Percentiles rank a stretch among this genome's conserved stretches.
Evolutionary conservation across 2,113 vertebrate genomes (phyloP).

Genomic region (Albula goreensis): DNA sequence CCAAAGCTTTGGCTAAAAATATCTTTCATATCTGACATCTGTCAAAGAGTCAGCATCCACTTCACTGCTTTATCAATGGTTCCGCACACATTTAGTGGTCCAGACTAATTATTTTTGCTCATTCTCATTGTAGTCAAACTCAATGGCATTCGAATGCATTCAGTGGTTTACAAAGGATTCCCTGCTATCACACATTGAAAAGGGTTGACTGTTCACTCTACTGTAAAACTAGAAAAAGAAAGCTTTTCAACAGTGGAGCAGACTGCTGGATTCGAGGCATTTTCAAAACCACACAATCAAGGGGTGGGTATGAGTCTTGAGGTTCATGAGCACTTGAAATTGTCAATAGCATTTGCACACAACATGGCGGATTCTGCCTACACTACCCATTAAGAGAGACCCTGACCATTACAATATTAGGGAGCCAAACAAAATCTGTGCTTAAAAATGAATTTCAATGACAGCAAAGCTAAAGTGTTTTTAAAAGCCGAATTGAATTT

Average conservation of each 20-base stretch:
- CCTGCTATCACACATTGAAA: not conserved
- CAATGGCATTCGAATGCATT: slow-evolving; percentile 40
- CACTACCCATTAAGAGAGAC: not conserved
- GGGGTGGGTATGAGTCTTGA: too few species aligned
- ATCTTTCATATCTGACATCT: slow-evolving; percentile 64
- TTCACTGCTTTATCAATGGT: slow-evolving; percentile 43
- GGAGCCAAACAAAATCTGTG: not conserved
- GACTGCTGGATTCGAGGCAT: not conserved
- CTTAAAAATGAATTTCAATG: too few species aligned
- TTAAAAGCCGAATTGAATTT: not conserved
- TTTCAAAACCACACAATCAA: not conserved
- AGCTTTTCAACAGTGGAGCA: slow-evolving; percentile 44
- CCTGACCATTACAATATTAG: not conserved
- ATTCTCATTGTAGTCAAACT: slow-evolving; percentile 50
- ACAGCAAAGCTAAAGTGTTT: not conserved
- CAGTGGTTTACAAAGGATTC: not conserved
- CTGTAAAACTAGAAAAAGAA: slow-evolving; percentile 51
- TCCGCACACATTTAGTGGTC: slow-evolving; percentile 54
- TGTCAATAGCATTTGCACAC: not conserved
- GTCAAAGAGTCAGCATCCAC: slow-evolving; percentile 57
- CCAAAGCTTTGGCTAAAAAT: slow-evolving; percentile 62
- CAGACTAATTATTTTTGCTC: slow-evolving; percentile 47
- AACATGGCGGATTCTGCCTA: not conserved
- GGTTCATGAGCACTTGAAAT: not conserved
- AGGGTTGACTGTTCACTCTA: slow-evolving; percentile 13